Evolutionary conservation across 2,888 invertebrate species (phyloP), one percentile per base, ranked within the genome.

Genomic region (Uropetala carovei): DNA sequence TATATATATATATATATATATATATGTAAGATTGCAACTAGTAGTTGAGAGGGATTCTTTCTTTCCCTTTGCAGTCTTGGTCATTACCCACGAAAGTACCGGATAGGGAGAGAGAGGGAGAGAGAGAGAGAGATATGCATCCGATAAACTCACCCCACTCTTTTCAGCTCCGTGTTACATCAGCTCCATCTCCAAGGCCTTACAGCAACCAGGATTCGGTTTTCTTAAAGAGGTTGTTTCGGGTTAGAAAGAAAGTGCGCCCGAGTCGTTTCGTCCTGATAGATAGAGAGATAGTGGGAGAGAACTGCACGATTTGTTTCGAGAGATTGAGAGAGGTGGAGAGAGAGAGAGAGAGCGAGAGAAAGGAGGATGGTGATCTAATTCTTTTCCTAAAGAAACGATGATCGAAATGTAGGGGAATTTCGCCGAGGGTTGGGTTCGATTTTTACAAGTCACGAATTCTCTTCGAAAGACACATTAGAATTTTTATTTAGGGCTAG

Each of bases 181-280:
- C 75, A 75, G 75, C 75, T 75, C 27, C 75, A 75, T 75, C 75
- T 75, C 75, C 75, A 75, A 75, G 75, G 75, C 75, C 75, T 75
- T 22, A 75, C 27, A 75, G 22, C 75, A 27, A 22, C 75, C 75
- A 75, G 75, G 75, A 75, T 75, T 75, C 13, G 68, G 68, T 22
- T 68, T 68, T 75, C 11, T 75, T 75, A 75, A 75, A 75, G 75
- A 75, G 75, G 75, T 75, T 75, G 75, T 75, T 75, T 75, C 75
- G 11, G 11, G 10, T 27, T 13, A 11, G 10, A 75, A 75, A 75
- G 75, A 75, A 75, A 75, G 75, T 27, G 75, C 75, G 22, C 75
- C 27, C 75, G 75, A 18, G 9, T 43, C 43, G 43, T 5, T 5
- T 43, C 43, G 43, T 43, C 43, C 5, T 43, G 43, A 1, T 3